Percentiles rank a stretch among this genome's conserved stretches.
Conservation (phyloP, 1,140 invertebrate species). For the Cheumatopsyche charites region DNA sequence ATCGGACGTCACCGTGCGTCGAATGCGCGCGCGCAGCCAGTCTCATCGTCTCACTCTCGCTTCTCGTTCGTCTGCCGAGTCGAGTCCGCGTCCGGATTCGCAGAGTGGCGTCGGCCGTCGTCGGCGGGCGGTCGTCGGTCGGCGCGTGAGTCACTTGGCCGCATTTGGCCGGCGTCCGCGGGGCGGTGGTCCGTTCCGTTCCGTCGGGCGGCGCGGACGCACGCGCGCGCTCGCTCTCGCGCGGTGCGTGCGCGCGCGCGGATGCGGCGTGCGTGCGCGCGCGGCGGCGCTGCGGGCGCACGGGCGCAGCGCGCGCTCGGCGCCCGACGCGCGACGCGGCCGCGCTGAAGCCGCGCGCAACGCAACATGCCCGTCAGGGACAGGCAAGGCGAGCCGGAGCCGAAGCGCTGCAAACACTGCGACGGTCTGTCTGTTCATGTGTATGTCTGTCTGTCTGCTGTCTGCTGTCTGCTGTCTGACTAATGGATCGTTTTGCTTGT, state of each 20-base stretch:
- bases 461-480: too few species aligned
- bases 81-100: too few species aligned
- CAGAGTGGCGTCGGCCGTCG: neutral
- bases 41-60: too few species aligned
- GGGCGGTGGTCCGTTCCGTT: slow-evolving; percentile 41
- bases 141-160: neutral
- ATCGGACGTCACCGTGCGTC: too few species aligned
- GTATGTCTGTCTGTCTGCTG: too few species aligned
- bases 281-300: slow-evolving; percentile 2
- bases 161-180: slow-evolving; percentile 49
- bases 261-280: slow-evolving; percentile 13
- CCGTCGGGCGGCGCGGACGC: neutral
- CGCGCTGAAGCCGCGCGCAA: slow-evolving; percentile 41
- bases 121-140: too few species aligned
- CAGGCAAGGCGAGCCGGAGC: slow-evolving; percentile 57
- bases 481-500: too few species aligned
- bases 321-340: slow-evolving; percentile 55
- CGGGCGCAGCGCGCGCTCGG: neutral
- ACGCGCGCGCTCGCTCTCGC: neutral
- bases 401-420: slow-evolving; percentile 63
- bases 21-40: too few species aligned
- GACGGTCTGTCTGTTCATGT: slow-evolving; percentile 54
- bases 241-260: slow-evolving; percentile 18
- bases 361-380: slow-evolving; percentile 43
- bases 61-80: too few species aligned